Evolutionary conservation across 2,888 invertebrate species (phyloP), one percentile per base, ranked within the genome.

Genomic region (Rotaria magnacalcarata): DNA sequence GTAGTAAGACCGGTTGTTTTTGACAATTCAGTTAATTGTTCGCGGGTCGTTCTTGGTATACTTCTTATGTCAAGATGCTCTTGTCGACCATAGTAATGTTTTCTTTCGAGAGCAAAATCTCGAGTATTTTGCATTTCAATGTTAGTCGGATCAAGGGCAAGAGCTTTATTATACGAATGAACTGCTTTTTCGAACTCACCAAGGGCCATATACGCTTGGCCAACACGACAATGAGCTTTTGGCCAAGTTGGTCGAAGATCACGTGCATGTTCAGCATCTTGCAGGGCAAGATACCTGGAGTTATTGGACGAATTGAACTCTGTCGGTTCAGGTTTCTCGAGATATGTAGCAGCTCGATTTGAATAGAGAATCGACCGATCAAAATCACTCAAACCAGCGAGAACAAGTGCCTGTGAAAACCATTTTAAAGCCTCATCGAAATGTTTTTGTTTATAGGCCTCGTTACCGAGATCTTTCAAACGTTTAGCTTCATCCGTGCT

Each of bases 241-340:
- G 60, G 34, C 85, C 85, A 85, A 58, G 34, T 85, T 43, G 60
- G 85, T 1, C 41, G 34, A n/a, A 60, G 52, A 43, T 34, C 41
- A 60, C 58, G 56, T 4, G 85, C 85, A 41, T 85, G 85, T 85
- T 85, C 58, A 85, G 85, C 85, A 24, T 85, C 85, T 34, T 58
- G 41, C 14, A 85, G 60, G 60, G 85, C 56, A 16, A 58, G 56
- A 58, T 50, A 85, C 43, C 56, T 27, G 43, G 21, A 60, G 24
- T 85, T n/a, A 2, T 7, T 11, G 6, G 60, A 60, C n/a, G 60
- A 60, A 10, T 7, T n/a, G n/a, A 60, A 5, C n/a, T 24, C 11
- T 21, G 60, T 3, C 60, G n/a, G 2, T 60, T n/a, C 60, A 11
- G 6, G 60, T 60, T 60, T 60, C 21, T 60, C 60, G 5, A 60